phyloP scores from a whole-genome alignment of 2,888 invertebrate genomes.

The Exephanes ischioxanthus region DNA sequence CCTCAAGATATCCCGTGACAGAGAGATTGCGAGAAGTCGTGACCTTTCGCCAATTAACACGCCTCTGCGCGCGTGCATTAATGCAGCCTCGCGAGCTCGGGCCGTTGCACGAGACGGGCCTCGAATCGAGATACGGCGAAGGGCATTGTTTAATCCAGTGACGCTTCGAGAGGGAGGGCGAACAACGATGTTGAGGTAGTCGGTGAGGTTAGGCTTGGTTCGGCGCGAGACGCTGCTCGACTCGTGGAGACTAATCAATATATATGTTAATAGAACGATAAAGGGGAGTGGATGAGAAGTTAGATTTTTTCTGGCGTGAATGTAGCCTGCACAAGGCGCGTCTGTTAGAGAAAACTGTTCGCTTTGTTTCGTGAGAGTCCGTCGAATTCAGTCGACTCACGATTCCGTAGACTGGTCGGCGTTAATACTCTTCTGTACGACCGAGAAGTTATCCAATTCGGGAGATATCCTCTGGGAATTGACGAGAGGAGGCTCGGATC shows the following conservation, averaged over 20 bases:
- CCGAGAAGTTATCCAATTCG: background rate
- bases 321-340: background rate
- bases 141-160: conserved; percentile 37
- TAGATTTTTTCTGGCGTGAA: background rate
- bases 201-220: background rate
- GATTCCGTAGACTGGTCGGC: background rate
- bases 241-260: background rate
- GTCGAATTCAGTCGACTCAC: background rate
- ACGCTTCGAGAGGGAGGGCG: background rate
- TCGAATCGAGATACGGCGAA: conserved; percentile 17
- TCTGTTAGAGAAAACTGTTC: background rate
- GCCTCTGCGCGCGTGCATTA: conserved; percentile 63
- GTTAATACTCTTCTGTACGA: background rate
- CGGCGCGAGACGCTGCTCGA: background rate
- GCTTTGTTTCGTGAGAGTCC: background rate
- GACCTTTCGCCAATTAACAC: conserved; percentile 67
- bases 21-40: conserved; percentile 36
- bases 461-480: conserved; percentile 41
- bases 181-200: conserved; percentile 17
- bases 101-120: conserved; percentile 10
- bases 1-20: conserved; percentile 31
- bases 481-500: conserved; percentile 51
- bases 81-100: conserved; percentile 55
- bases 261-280: background rate
- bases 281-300: background rate